Conservation (phyloP, 2,113 vertebrate genomes). For the Sapajus apella region DNA sequence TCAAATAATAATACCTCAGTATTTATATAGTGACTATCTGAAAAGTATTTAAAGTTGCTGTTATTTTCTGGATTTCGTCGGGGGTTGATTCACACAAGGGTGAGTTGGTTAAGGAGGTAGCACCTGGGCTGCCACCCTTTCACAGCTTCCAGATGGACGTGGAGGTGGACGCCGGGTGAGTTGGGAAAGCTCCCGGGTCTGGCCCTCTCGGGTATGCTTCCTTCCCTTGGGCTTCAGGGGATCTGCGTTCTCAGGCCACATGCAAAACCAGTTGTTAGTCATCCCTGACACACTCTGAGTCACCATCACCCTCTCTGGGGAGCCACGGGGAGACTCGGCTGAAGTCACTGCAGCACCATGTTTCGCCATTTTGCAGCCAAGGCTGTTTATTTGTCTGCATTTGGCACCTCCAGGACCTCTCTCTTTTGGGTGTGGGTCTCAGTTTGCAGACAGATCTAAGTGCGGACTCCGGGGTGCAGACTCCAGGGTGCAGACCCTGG, state of each 20-base stretch:
- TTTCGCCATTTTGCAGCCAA: neutral
- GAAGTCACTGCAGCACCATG: neutral
- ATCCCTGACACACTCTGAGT: neutral
- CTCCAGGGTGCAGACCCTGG: accelerated
- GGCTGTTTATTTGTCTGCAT: neutral
- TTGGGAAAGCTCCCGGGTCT: neutral
- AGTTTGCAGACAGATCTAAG: neutral
- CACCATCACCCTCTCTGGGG: neutral
- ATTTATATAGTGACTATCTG: neutral
- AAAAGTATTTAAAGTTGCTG: neutral
- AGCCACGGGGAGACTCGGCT: neutral
- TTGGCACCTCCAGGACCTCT: neutral
- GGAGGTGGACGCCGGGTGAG: neutral
- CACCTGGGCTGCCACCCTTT: accelerated
- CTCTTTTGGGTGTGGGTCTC: neutral
- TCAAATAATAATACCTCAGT: neutral
- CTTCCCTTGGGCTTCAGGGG: neutral
- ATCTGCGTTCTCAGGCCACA: neutral
- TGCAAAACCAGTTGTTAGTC: neutral
- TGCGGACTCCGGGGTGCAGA: accelerated
- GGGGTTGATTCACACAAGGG: neutral
- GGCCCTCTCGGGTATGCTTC: neutral
- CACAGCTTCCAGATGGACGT: neutral
- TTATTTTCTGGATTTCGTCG: neutral
- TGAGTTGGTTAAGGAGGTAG: neutral